Evolutionary conservation across 2,888 invertebrate species (phyloP).

Genomic region (Andrena bucephala): DNA sequence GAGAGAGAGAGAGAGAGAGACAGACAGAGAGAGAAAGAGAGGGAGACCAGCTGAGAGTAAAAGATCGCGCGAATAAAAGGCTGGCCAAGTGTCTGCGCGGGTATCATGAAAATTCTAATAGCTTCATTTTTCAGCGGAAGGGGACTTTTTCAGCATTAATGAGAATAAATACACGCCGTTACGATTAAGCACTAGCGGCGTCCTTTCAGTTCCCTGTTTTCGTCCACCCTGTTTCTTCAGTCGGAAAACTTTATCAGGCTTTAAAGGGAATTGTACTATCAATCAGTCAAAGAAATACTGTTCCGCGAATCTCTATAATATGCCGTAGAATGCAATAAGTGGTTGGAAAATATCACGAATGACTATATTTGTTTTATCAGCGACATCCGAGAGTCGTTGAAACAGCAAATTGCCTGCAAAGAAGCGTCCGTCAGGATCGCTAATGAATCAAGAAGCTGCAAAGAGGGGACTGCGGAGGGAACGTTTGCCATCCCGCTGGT

Average conservation of each 20-base stretch:
- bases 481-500: conserved; percentile 10
- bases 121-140: conserved; percentile 38
- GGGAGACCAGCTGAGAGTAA: background rate
- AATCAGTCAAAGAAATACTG: too few relatives aligned
- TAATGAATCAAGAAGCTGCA: conserved; percentile 14
- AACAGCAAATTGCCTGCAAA: background rate
- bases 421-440: background rate
- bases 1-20: background rate
- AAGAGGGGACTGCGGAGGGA: conserved; percentile 26
- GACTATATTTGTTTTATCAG: background rate
- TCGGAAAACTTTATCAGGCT: background rate
- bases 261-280: too few relatives aligned
- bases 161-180: conserved; percentile 51
- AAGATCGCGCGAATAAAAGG: conserved; percentile 49
- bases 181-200: conserved; percentile 4
- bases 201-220: background rate
- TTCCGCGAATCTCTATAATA: background rate
- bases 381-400: background rate
- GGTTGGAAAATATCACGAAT: background rate
- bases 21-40: background rate
- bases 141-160: conserved; percentile 39
- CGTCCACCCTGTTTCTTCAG: too few relatives aligned
- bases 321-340: background rate
- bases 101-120: conserved; percentile 46
- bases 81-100: conserved; percentile 33